phyloP scores from a whole-genome alignment of 64 coral and sea anemone genomes.

The Pocillopora verrucosa region DNA sequence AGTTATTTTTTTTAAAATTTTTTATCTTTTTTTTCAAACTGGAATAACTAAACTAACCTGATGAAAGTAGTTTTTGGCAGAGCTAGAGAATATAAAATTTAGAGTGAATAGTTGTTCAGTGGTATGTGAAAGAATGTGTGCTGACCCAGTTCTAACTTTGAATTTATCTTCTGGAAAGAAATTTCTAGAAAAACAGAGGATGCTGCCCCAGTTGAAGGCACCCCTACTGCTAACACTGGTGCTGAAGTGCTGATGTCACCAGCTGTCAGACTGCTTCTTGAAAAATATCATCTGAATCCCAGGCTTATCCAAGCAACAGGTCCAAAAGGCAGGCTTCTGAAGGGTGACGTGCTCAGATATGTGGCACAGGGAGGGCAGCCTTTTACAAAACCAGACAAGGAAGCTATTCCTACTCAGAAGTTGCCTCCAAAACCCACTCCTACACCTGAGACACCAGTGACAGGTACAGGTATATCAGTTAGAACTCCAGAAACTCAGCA shows the following conservation, averaged over 20 bases:
- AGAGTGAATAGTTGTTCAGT: too few species aligned
- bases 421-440: neutral
- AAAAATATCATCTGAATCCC: conserved; percentile 70
- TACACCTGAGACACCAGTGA: neutral
- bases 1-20: too few species aligned
- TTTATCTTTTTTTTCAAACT: too few species aligned
- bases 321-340: conserved; percentile 67
- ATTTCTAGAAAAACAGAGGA: neutral
- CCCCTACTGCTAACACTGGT: neutral
- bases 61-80: too few species aligned
- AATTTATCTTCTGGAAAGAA: neutral
- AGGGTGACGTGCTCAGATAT: conserved; percentile 79
- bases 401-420: neutral
- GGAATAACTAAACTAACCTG: too few species aligned
- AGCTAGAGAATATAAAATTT: too few species aligned
- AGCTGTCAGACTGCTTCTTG: conserved; percentile 80
- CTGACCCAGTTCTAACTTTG: too few species aligned
- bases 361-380: conserved; percentile 45
- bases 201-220: neutral
- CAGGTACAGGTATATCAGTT: conserved; percentile 21
- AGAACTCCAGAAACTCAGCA: too few species aligned
- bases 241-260: conserved; percentile 50
- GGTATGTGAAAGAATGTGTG: too few species aligned
- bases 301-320: conserved; percentile 76
- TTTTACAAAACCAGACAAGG: neutral